Base-by-base conservation (phyloP, 2,113 vertebrate species). In the Callospermophilus lateralis region DNA sequence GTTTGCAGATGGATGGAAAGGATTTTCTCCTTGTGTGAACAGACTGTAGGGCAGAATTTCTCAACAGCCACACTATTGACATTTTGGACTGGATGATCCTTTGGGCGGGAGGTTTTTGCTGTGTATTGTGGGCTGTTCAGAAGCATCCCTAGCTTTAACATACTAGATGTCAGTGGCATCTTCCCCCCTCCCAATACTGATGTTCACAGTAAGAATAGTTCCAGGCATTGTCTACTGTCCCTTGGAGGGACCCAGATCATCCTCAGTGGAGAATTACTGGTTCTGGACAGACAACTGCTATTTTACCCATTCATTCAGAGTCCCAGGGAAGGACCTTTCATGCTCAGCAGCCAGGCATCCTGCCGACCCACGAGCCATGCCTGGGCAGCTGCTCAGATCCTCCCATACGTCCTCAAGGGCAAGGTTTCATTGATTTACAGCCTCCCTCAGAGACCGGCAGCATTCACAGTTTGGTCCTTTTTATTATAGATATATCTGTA, bases 231-330 rank as follows among this genome's bases (percentile, higher is more conserved):
- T 61, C 73, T 45, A 30, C 42, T 51, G 28, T 55, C 28, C 42
- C 22, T 13, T 51, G 42, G 51, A 86, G 39, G 28, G 20, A 34
- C 12, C 34, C n/a, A 34, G 26, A 4, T 68, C 42, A 45, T 68
- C 48, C 13, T 8, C 3, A 16, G 28, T 79, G 6, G 1, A 93
- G 48, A 90, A 61, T 37, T 53, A 28, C 24, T 24, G 39, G 30
- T 55, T 53, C 39, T 53, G 76, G 81, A n/a, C 10, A 58, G 37
- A 55, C 5, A 37, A 7, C 22, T 84, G 53, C 15, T 83, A 55
- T 67, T 80, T 76, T 63, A 11, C 42, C 24, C 48, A 42, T 78
- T 48, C 92, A 74, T 85, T 80, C 30, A 32, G 77, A 95, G 39
- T 58, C 48, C 55, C 34, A 28, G 51, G 34, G 65, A 90, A 77